Evolutionary conservation across 2,888 invertebrate species (phyloP).

Genomic region (Antitype chi): DNA sequence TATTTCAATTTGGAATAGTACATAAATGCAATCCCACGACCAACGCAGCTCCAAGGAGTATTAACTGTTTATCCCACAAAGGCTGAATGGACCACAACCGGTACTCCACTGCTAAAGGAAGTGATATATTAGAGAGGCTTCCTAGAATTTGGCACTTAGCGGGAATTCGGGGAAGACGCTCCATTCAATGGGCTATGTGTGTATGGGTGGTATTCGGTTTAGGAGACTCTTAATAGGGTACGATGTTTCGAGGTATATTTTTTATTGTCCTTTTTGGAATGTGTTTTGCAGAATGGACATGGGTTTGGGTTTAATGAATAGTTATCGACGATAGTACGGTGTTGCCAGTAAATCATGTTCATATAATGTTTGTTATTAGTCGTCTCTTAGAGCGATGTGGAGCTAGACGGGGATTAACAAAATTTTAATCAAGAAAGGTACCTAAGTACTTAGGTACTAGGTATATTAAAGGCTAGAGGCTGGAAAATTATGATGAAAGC

Average conservation of each 20-base stretch:
- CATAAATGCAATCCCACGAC: conserved; percentile 11
- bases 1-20: background rate
- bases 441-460: too few species aligned
- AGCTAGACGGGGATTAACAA: background rate
- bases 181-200: conserved; percentile 27
- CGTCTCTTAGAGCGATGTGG: background rate
- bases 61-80: conserved; percentile 39
- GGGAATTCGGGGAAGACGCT: conserved; percentile 49
- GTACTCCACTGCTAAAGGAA: conserved; percentile 16
- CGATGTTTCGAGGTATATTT: background rate
- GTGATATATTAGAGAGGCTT: conserved; percentile 43
- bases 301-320: background rate
- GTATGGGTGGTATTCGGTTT: conserved; percentile 27
- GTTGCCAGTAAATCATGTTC: background rate
- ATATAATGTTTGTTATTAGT: background rate
- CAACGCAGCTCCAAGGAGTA: conserved; percentile 27
- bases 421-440: too few species aligned
- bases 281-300: background rate
- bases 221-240: conserved; percentile 1
- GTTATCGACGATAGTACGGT: background rate
- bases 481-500: background rate
- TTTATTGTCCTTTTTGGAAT: background rate
- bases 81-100: conserved; percentile 35
- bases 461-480: background rate
- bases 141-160: conserved; percentile 55